Evolutionary conservation across 2,797 vertebrate species (phyloP), one percentile per base, ranked within the genome.

Genomic region (Muraenolepis orangiensis): DNA sequence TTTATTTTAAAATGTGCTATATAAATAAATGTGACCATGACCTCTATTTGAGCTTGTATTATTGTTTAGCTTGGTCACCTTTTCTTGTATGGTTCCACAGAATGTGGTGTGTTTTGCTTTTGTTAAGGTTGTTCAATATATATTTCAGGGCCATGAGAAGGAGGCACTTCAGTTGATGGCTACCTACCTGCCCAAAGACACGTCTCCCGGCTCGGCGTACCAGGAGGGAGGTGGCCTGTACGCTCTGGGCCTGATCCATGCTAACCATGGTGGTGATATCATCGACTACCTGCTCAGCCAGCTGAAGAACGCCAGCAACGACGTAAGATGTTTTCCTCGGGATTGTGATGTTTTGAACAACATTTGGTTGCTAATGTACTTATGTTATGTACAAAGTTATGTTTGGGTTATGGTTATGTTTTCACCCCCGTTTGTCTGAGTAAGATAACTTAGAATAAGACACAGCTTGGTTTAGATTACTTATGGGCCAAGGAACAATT

Each of bases 91-190:
- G 51, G 51, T 23, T 57, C 51, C 51, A 23, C n/a, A 64, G 16
- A 64, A 26, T 26, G 8, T 4, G 57, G 0, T 13, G 1, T 12
- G 4, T 26, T 64, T 26, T 64, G 18, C 51, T 57, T n/a, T 23
- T 66, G 20, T 12, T 36, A 2, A 23, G 20, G 4, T 70, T 70
- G 16, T 38, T 70, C 20, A 12, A 1, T 74, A 72, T 13, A 3
- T 23, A 71, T 12, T 78, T 66, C 79, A 99, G 98, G 98, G 98
- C 66, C 98, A 99, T 11, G 98, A 99, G 89, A 99, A 99, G 81
- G 98, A 99, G 86, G 98, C 98, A 0, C 93, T 99, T 38, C 98
- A 99, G 84, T 90, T 99, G 42, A 99, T 99, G 98, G 98, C 98
- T 30, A 99, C 98, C 0, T 99, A 99, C 83, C 90, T 99, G 72